These are phyloP conservation scores for Jordanella pulchra DNA, from an alignment of 2,797 vertebrate species.

Conservation along the genomic window DNA sequence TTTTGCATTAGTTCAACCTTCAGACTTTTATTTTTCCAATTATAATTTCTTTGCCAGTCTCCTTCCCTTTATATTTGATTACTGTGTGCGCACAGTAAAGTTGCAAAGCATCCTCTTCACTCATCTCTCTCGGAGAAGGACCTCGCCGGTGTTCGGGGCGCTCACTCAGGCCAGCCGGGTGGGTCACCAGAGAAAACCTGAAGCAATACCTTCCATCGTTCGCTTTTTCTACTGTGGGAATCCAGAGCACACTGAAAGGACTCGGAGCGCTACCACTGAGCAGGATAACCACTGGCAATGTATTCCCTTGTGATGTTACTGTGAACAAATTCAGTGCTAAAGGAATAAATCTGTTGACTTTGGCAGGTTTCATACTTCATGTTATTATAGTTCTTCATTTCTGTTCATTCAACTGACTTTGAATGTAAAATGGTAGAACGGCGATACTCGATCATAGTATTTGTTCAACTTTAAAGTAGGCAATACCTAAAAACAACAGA, in stretches of 20 bases:
- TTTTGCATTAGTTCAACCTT: slow-evolving; percentile 63
- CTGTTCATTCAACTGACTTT: neutral
- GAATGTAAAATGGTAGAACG: no score
- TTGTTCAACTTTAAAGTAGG: no score
- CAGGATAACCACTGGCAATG: slow-evolving; percentile 85
- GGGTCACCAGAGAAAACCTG: slow-evolving; percentile 79
- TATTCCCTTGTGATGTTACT: slow-evolving; percentile 93
- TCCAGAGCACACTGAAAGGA: slow-evolving; percentile 77
- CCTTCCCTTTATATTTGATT: slow-evolving; percentile 24
- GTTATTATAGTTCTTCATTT: neutral
- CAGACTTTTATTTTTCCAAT: neutral
- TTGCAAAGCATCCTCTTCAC: slow-evolving; percentile 54
- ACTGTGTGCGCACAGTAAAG: slow-evolving; percentile 53
- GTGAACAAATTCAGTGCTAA: slow-evolving; percentile 94
- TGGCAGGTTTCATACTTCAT: slow-evolving; percentile 44
- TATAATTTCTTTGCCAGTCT: slow-evolving; percentile 17
- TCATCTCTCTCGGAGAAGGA: slow-evolving; percentile 78
- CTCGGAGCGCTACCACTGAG: slow-evolving; percentile 74
- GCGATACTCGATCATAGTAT: no score
- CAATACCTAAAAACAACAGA: no score
- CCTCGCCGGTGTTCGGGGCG: slow-evolving; percentile 56
- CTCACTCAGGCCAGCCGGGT: slow-evolving; percentile 71
- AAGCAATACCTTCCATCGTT: slow-evolving; percentile 92
- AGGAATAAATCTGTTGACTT: slow-evolving; percentile 95
- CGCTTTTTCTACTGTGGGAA: slow-evolving; percentile 87